Evolutionary conservation across 2,113 vertebrate genomes (phyloP), one percentile per base, ranked within the genome.

Genomic region (Oophaga pumilio): DNA sequence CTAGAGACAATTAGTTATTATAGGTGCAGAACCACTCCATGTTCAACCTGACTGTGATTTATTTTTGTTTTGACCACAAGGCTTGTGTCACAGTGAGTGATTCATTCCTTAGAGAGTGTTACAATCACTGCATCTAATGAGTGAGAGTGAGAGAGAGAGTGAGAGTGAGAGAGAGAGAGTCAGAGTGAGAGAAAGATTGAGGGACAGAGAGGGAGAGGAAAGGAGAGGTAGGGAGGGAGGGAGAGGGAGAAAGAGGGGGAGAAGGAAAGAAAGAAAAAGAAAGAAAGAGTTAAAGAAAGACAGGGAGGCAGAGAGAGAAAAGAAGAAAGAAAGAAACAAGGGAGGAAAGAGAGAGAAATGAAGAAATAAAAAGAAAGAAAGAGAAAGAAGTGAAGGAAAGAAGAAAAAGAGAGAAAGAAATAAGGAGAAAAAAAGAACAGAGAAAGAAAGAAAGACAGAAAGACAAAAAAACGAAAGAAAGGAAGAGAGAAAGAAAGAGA

Each of bases 271-370:
- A n/a, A 8, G 11, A 10, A 57, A 7, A 77, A 8, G 53, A 18
- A 18, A 6, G 12, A n/a, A n/a, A n/a, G n/a, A n/a, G n/a, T n/a
- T n/a, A n/a, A n/a, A 60, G 57, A 76, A 24, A 53, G 76, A 77
- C 24, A 77, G 76, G 53, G 15, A 77, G 76, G 53, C 15, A 77
- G 76, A 77, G 24, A 77, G 76, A 56, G 24, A 24, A 50, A 77
- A 15, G 53, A 50, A 77, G 53, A 77, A 17, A 17, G 6, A 62
- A 15, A 62, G 71, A 74, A 4, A 74, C n/a, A n/a, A n/a, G n/a
- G n/a, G n/a, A 22, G 9, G 71, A 49, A 10, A 74, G 9, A 43
- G n/a, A 68, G 5, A 68, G 12, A 7, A 68, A 4, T 26, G 66
- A 68, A 7, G 28, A 11, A 71, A 1, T 43, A 73, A 14, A 43